Evolutionary conservation across 30 jellyfish, hydroid and myxozoan genomes (phyloP), one percentile per base, ranked within the genome.

Genomic region (Nemopilema nomurai): DNA sequence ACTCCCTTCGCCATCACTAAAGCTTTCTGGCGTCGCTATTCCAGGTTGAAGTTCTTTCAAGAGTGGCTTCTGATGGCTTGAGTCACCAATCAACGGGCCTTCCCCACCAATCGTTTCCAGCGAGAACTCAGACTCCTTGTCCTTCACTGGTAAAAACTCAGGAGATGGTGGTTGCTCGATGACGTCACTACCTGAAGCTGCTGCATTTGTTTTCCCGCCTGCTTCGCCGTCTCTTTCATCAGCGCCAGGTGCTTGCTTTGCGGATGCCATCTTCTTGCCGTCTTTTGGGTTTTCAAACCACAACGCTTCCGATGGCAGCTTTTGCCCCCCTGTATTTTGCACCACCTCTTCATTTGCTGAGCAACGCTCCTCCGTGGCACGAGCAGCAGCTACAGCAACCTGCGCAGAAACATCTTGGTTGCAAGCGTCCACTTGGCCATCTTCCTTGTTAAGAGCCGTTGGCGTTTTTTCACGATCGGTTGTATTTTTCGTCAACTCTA

Each of bases 131-230:
- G 67, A 31, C 21, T 79, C 89, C 62, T 49, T 52, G 51, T 72
- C 92, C 74, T 62, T 83, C 66, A 51, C 75, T 33, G 85, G 85
- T 63, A 83, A 71, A 65, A 83, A 83, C 67, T 83, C 92, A 18
- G 92, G 92, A 28, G 92, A 83, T 9, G 86, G 92, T 19, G 92
- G 86, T 62, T 32, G 65, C 51, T 83, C 92, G 1, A 72, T 21
- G 74, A 0, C 20, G 22, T 68, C 85, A 49, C 22, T 8, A 18
- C 53, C 69, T 28, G 75, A 69, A 63, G 22, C 21, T 27, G 71
- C 50, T 62, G 1, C 1, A 18, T 52, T 29, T 28, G 27, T 52
- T 31, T 28, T 28, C 8, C 57, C 57, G 13, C 57, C 57, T 13
- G 19, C 7, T 18, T 20, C 49, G 30, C 0, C 28, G 64, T 8